These are phyloP conservation scores for Lepidocyrtinus sp. DNA, from an alignment of 2,888 invertebrate species.

Conservation along the genomic window DNA sequence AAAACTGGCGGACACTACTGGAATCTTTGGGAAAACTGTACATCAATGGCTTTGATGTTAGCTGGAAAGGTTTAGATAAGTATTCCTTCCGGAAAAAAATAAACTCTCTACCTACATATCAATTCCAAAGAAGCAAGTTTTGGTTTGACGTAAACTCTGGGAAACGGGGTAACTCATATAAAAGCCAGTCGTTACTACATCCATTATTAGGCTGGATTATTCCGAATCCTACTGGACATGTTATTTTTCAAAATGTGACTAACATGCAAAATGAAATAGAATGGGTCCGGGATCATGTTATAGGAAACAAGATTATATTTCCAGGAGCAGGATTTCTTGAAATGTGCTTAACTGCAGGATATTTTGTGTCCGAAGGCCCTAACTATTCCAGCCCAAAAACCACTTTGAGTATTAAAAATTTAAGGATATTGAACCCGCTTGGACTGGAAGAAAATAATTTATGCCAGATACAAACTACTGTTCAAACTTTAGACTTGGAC, in stretches of 20 bases:
- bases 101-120: constrained; percentile 18
- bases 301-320: constrained; percentile 34
- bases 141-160: no score
- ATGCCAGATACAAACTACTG: no score
- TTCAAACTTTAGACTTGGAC: no score
- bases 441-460: no score
- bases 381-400: no score
- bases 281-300: constrained; percentile 30
- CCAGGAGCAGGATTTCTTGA: constrained; percentile 52
- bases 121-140: constrained; percentile 19
- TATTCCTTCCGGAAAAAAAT: constrained; percentile 5
- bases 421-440: no score
- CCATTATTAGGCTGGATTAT: constrained; percentile 32
- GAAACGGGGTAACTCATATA: not conserved
- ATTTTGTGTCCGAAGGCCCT: not conserved
- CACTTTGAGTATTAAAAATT: no score
- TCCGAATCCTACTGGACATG: constrained; percentile 16
- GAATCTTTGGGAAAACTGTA: not conserved
- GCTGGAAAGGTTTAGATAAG: constrained; percentile 21
- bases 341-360: constrained; percentile 41
- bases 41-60: not conserved
- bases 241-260: constrained; percentile 24
- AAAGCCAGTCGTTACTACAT: constrained; percentile 6
- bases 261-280: not conserved
- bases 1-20: constrained; percentile 14